Evolutionary conservation across 2,113 vertebrate species (phyloP).

Genomic region (Seriola dumerili): DNA sequence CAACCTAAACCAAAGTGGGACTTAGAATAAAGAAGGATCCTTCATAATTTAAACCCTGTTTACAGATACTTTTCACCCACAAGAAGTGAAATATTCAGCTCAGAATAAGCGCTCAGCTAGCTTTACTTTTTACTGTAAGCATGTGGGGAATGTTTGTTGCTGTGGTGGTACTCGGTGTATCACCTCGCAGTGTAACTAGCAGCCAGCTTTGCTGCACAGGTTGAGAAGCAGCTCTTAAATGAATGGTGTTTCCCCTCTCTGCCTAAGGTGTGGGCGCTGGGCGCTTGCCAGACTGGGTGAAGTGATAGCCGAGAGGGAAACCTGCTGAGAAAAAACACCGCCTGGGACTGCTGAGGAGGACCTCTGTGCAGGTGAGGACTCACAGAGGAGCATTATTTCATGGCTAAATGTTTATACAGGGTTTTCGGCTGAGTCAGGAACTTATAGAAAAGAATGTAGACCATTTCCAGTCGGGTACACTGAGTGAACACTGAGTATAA

Average conservation of each 20-base stretch:
- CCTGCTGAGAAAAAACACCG: slow-evolving; percentile 43
- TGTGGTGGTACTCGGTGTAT: not conserved
- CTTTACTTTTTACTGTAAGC: not conserved
- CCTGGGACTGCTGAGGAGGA: slow-evolving; percentile 76
- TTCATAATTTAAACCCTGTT: too few species aligned
- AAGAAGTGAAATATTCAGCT: not conserved
- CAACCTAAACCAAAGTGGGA: not conserved
- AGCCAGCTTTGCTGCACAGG: not conserved
- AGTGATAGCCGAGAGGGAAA: slow-evolving; percentile 62
- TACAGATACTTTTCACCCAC: not conserved
- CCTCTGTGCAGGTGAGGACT: slow-evolving; percentile 81
- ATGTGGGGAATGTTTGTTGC: not conserved
- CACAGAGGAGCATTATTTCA: not conserved
- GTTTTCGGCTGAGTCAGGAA: not conserved
- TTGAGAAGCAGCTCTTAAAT: slow-evolving; percentile 26
- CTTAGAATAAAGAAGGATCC: not conserved
- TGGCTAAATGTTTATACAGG: not conserved
- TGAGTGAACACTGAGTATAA: too few species aligned
- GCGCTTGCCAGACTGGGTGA: slow-evolving; percentile 79
- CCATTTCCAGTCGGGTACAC: not conserved
- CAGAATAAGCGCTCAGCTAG: not conserved
- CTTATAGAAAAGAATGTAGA: not conserved
- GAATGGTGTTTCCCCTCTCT: slow-evolving; percentile 15
- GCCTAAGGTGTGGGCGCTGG: slow-evolving; percentile 77
- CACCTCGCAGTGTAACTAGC: not conserved